Evolutionary conservation across 2,888 invertebrate genomes (phyloP).

Genomic region (Plusia festucae): DNA sequence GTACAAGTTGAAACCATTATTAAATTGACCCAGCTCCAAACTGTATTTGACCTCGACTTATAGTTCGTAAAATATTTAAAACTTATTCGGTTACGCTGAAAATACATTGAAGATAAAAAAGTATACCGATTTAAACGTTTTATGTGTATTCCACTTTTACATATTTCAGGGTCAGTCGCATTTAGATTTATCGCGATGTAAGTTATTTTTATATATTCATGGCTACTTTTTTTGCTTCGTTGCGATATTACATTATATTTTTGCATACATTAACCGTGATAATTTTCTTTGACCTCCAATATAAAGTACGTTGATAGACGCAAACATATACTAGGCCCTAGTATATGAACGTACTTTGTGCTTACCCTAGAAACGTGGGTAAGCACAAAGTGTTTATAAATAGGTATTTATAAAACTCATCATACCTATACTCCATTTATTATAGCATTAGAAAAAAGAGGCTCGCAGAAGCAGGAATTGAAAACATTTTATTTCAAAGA

Average conservation of each 20-base stretch:
- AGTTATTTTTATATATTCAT: constrained; percentile 1
- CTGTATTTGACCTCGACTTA: constrained; percentile 47
- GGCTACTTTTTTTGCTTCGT: neutral
- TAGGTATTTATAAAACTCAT: too few relatives aligned
- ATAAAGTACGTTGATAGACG: too few relatives aligned
- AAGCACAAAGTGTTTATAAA: too few relatives aligned
- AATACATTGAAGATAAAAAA: neutral
- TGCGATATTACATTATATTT: neutral
- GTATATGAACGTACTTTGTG: too few relatives aligned
- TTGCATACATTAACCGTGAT: constrained; percentile 1
- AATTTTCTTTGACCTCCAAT: neutral
- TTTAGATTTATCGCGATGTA: neutral
- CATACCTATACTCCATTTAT: too few relatives aligned
- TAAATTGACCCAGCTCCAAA: constrained; percentile 74
- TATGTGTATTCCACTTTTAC: constrained; percentile 1
- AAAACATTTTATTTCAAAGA: too few relatives aligned
- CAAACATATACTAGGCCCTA: too few relatives aligned
- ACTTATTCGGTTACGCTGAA: neutral
- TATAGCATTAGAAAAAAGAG: too few relatives aligned
- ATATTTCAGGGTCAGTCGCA: neutral
- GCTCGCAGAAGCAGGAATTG: too few relatives aligned
- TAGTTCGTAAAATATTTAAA: neutral
- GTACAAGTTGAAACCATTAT: constrained; percentile 79
- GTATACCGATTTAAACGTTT: too few relatives aligned
- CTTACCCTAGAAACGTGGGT: too few relatives aligned